Evolutionary conservation across 2,888 invertebrate genomes (phyloP), one percentile per base, ranked within the genome.

Genomic region (Epiperipatus broadwayi): DNA sequence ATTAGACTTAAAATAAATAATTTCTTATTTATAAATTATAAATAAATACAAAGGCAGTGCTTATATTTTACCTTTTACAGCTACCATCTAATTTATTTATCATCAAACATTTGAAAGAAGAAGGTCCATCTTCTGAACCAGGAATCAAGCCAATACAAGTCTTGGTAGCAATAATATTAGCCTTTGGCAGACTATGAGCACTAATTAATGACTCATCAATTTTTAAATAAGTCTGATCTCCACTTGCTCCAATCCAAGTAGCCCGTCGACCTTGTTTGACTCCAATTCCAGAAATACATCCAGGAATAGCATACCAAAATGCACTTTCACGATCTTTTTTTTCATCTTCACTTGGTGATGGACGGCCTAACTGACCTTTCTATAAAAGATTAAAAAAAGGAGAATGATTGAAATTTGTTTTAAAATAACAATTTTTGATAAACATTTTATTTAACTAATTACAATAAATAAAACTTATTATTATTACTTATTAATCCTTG

Each of bases 191-290:
- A 52, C 79, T 81, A 47, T 81, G 76, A 0, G 83, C 77, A 57
- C 87, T 89, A 45, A 93, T 81, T n/a, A 87, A 66, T 2, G 78
- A 75, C 58, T 91, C 87, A 47, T 89, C 85, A 38, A 89, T 73
- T 58, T 81, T 81, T 35, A 91, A 68, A 55, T 81, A 87, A 2
- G 93, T 95, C 60, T 85, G 83, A 64, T 95, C 93, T 0, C 85
- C 89, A n/a, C 83, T 80, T 3, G 91, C 89, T 1, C 81, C 78
- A 12, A 93, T 71, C 85, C 87, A 89, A 1, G 83, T 81, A 0
- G 85, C 93, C 50, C 79, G 71, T 47, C 84, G 73, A 0, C 87
- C 80, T 62, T 76, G 74, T 41, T 75, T 72, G 0, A 81, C 75
- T 0, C 93, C 93, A 31, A 84, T 70, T 36, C 77, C 74, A 0